phyloP scores from a whole-genome alignment of 2,888 invertebrate genomes.

The Torymus aiolomorphi region DNA sequence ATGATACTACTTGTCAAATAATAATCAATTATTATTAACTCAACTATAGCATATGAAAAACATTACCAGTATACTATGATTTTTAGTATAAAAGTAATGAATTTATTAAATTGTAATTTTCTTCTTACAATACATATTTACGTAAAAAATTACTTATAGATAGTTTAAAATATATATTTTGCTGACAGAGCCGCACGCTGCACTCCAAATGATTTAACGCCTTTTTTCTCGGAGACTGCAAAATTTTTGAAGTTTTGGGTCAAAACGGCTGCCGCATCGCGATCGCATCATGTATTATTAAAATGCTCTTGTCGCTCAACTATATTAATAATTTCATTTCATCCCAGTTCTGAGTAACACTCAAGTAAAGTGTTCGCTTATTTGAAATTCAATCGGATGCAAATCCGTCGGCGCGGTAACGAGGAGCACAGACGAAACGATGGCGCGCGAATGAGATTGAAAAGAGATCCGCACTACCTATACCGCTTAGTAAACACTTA shows the following conservation, averaged over 20 bases:
- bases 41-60: no score
- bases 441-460: conserved; percentile 68
- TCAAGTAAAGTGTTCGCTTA: conserved; percentile 65
- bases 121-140: not conserved
- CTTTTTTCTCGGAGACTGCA: conserved; percentile 59
- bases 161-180: conserved; percentile 46
- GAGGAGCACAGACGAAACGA: conserved; percentile 60
- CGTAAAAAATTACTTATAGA: conserved; percentile 26
- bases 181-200: conserved; percentile 60
- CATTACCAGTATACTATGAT: no score
- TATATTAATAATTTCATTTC: conserved; percentile 71
- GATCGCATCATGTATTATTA: conserved; percentile 61
- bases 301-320: conserved; percentile 62
- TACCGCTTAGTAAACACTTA: conserved; percentile 71
- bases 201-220: conserved; percentile 47
- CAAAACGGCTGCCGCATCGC: conserved; percentile 60
- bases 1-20: no score
- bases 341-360: conserved; percentile 63
- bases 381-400: conserved; percentile 75
- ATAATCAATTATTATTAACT: no score
- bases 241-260: conserved; percentile 64
- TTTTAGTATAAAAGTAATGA: no score
- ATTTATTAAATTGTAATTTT: no score
- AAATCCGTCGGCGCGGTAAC: conserved; percentile 65
- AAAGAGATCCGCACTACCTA: conserved; percentile 64